A percentile compares a stretch with the other conserved stretches of the same genome.
These are phyloP conservation scores for Phorcus lineatus DNA, from an alignment of 2,888 invertebrate species.

Conservation along the genomic window DNA sequence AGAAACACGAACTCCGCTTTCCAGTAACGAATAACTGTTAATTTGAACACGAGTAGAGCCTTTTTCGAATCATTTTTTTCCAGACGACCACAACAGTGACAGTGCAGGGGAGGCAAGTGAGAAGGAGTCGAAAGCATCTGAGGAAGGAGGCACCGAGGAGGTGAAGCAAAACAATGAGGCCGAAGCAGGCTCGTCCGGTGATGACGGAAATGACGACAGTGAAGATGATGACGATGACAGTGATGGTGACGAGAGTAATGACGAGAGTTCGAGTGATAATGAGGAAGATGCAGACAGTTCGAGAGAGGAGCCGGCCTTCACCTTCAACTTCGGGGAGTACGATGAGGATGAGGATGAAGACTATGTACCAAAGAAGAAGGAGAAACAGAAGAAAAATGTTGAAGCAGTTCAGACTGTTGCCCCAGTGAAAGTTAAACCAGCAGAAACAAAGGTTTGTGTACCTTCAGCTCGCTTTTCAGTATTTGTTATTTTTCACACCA, in stretches of 20 bases:
- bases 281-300: slow-evolving; percentile 28
- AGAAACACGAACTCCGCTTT: too few relatives aligned
- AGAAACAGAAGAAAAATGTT: slow-evolving; percentile 39
- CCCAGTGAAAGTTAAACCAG: too few relatives aligned
- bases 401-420: neutral
- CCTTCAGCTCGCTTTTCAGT: too few relatives aligned
- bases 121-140: slow-evolving; percentile 37
- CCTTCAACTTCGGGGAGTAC: slow-evolving; percentile 39
- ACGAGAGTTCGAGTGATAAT: slow-evolving; percentile 17
- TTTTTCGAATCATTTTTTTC: neutral
- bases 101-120: slow-evolving; percentile 88
- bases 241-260: slow-evolving; percentile 30
- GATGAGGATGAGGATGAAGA: slow-evolving; percentile 62
- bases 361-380: slow-evolving; percentile 57
- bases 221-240: slow-evolving; percentile 43
- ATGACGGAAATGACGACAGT: slow-evolving; percentile 35
- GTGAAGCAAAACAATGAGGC: slow-evolving; percentile 35
- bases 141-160: slow-evolving; percentile 35
- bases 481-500: too few relatives aligned
- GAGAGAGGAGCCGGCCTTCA: slow-evolving; percentile 16
- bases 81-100: slow-evolving; percentile 81
- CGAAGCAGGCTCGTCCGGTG: neutral
- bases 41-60: too few relatives aligned
- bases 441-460: too few relatives aligned
- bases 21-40: too few relatives aligned